Evolutionary conservation across 1,140 invertebrate genomes (phyloP).

Genomic region (Mya arenaria): DNA sequence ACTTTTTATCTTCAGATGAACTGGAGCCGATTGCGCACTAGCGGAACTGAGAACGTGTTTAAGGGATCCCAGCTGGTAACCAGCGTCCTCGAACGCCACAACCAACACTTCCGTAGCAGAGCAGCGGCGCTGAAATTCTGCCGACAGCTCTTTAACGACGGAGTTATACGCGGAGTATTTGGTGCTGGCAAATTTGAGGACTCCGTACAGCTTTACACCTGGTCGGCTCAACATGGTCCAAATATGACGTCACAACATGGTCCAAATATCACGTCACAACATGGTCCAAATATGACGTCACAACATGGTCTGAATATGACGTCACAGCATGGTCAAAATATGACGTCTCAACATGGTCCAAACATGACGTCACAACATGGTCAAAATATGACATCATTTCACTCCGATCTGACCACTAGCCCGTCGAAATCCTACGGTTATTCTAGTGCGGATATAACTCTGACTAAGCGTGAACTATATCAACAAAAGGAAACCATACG

Average conservation of each 20-base stretch:
- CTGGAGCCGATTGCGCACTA: slow-evolving; percentile 44
- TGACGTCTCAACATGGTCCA: slow-evolving; percentile 64
- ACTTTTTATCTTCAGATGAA: slow-evolving; percentile 73
- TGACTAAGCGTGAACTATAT: slow-evolving; percentile 45
- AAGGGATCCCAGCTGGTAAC: slow-evolving; percentile 72
- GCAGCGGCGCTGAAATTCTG: slow-evolving; percentile 70
- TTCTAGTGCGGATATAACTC: slow-evolving; percentile 39
- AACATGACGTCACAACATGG: slow-evolving; percentile 70
- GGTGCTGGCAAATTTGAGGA: slow-evolving; percentile 74
- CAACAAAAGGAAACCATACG: slow-evolving; percentile 34
- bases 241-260: slow-evolving; percentile 71
- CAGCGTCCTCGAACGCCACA: slow-evolving; percentile 67
- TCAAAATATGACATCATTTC: too few relatives aligned
- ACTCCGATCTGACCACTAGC: background rate
- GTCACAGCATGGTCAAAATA: too few relatives aligned
- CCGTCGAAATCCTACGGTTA: slow-evolving; percentile 29
- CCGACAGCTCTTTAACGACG: slow-evolving; percentile 69
- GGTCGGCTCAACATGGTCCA: slow-evolving; percentile 67
- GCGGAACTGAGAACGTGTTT: slow-evolving; percentile 68
- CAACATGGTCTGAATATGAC: slow-evolving; percentile 1
- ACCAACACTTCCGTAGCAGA: slow-evolving; percentile 66
- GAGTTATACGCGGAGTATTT: slow-evolving; percentile 72
- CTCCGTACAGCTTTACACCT: slow-evolving; percentile 74
- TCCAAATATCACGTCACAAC: too few relatives aligned
- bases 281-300: too few relatives aligned